Evolutionary conservation across 2,888 invertebrate species (phyloP).

Genomic region (Rhynchonema sp.): DNA sequence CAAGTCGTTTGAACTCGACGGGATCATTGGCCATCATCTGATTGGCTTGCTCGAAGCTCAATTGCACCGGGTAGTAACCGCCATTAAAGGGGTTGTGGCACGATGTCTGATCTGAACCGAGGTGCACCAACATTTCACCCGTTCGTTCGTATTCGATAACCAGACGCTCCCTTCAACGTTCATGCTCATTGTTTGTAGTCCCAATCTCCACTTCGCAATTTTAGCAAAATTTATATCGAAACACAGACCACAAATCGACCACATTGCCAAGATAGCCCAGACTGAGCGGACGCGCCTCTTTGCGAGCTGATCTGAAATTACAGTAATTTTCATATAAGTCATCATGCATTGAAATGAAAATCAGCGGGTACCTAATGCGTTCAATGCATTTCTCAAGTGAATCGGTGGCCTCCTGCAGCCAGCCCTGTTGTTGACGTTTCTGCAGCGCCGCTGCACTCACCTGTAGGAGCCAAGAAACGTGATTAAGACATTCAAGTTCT

Average conservation of each 20-base stretch:
- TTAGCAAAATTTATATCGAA: not conserved
- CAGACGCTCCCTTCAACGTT: conserved; percentile 37
- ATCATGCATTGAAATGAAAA: not conserved
- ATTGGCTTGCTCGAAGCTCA: conserved; percentile 35
- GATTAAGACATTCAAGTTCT: no score
- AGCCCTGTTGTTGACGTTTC: conserved; percentile 42
- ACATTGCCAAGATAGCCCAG: conserved; percentile 43
- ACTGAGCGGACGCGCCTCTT: conserved; percentile 31
- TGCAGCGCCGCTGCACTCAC: conserved; percentile 35
- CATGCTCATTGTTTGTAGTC: not conserved
- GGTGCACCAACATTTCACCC: conserved; percentile 39
- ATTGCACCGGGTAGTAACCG: conserved; percentile 41
- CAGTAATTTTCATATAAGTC: not conserved
- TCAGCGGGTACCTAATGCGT: not conserved
- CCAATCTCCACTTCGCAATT: not conserved
- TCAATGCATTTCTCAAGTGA: conserved; percentile 28
- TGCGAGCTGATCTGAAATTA: conserved; percentile 14
- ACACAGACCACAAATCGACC: conserved; percentile 36
- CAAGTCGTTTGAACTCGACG: conserved; percentile 34
- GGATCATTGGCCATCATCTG: conserved; percentile 36
- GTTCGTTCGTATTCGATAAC: conserved; percentile 34
- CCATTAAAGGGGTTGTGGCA: conserved; percentile 42
- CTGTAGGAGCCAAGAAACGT: no score
- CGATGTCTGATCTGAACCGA: conserved; percentile 45
- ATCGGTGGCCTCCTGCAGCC: conserved; percentile 37